Evolutionary conservation across 2,113 vertebrate genomes (phyloP), one percentile per base, ranked within the genome.

Genomic region (Mixornis gularis): DNA sequence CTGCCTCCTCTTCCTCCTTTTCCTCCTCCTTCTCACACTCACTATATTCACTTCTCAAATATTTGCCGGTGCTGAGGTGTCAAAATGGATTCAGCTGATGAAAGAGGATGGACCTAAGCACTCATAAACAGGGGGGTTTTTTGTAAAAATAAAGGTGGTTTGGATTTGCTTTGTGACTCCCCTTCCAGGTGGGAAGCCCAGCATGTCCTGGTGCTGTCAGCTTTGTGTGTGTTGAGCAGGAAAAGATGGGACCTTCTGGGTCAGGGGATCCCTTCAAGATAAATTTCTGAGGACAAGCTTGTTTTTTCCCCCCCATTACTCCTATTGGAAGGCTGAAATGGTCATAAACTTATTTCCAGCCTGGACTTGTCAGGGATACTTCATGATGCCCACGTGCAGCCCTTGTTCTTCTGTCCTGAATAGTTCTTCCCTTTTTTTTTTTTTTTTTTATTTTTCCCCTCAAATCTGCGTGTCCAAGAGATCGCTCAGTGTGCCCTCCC

Each of bases 291-390:
- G 85, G 94, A 94, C 89, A 95, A 95, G 93, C 74, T 85, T 93
- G 58, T 95, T 94, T 79, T 41, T 87, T 82, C 91, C 92, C 55
- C 95, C 79, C 95, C 89, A 91, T 96, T 95, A 95, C 90, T 95
- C 90, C 94, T 53, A 73, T 96, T 95, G 85, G 44, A 27, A 95
- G 40, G 69, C 77, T 90, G 80, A 72, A 89, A 13, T 95, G 94
- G 85, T 95, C 93, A 95, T 95, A 95, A 96, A 96, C 92, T 79
- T 77, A 89, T 83, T 77, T 89, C 79, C 85, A 91, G 90, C 78
- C 51, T 79, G 17, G 43, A 9, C 92, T 51, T 95, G 87, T 96
- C 94, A 94, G 81, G 78, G 74, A 8, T 72, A 43, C 70, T 94
- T 95, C 87, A 91, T 95, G 79, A 79, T 92, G 87, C 46, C 81